Base-by-base conservation (phyloP, 2,113 vertebrate species). In the Aptenodytes forsteri region DNA sequence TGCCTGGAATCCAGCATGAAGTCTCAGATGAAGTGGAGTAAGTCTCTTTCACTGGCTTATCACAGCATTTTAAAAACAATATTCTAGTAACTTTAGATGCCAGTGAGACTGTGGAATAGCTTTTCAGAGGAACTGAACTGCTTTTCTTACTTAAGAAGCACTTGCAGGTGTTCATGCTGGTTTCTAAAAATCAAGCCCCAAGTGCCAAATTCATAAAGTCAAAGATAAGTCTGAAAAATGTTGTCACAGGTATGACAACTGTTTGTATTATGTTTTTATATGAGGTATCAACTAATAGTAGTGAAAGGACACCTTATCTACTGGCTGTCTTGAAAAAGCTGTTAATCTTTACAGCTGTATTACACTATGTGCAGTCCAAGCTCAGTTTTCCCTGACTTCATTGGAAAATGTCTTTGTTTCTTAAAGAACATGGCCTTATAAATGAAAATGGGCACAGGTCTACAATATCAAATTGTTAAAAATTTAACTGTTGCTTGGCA, bases 281-380 rank as follows among this genome's bases (percentile, higher is more conserved):
- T 0, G 3, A n/a, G 22, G 15, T 13, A 40, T 44, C 27, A 56
- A 69, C 12, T 5, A 32, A 15, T 1, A 17, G 38, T 8, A 59
- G 66, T 11, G 44, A 78, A 46, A 85, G 9, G n/a, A 64, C 44
- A 56, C 36, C 6, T 42, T 26, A 9, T 9, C 10, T 47, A 11
- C 32, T 38, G 66, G 6, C 26, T 85, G 14, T 21, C 30, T 42
- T n/a, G 44, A 23, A 47, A 87, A 52, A 61, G 22, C 62, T 52
- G 26, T 36, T 83, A 18, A 22, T 19, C n/a, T 66, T 52, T 16
- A 30, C 61, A 55, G 10, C 38, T 67, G 8, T 30, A 20, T 1
- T 81, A 11, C 0, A 3, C 21, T 5, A 0, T 2, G n/a, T 36
- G 16, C 12, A 47, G 26, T 2, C 40, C 59, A 38, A 65, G 21